Evolutionary conservation across 2,797 vertebrate genomes (phyloP).

Genomic region (Macropus fuliginosus): DNA sequence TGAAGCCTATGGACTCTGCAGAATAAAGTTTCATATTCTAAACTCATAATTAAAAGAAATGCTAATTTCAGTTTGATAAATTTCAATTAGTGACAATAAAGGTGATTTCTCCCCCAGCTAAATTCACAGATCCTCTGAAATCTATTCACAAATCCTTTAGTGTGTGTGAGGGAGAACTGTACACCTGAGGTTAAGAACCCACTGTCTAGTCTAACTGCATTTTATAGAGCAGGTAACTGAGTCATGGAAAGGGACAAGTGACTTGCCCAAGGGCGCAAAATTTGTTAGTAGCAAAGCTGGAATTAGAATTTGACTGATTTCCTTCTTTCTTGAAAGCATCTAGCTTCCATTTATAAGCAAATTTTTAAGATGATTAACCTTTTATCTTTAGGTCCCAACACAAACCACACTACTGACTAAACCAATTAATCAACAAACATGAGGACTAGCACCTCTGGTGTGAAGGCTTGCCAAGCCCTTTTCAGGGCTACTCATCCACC

Average conservation of each 20-base stretch:
- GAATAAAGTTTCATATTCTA: neutral
- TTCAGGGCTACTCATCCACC: neutral
- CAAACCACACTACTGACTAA: neutral
- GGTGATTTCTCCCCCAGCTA: neutral
- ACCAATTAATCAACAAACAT: neutral
- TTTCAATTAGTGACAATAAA: neutral
- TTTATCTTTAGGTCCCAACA: neutral
- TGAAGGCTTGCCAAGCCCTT: neutral
- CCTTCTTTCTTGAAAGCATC: neutral
- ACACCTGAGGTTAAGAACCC: neutral
- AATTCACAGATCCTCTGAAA: neutral
- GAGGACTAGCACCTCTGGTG: neutral
- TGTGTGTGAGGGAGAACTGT: neutral
- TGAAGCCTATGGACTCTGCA: neutral
- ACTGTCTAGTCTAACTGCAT: neutral
- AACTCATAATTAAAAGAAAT: neutral
- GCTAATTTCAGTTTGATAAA: neutral
- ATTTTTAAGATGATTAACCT: neutral
- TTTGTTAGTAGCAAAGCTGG: neutral
- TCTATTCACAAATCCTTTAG: neutral
- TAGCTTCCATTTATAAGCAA: neutral
- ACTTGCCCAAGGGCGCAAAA: neutral
- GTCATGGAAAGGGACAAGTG: neutral
- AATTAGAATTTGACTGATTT: neutral
- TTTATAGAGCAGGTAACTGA: neutral